phyloP scores from a whole-genome alignment of 2,888 invertebrate genomes.

The Keiferia lycopersicella region DNA sequence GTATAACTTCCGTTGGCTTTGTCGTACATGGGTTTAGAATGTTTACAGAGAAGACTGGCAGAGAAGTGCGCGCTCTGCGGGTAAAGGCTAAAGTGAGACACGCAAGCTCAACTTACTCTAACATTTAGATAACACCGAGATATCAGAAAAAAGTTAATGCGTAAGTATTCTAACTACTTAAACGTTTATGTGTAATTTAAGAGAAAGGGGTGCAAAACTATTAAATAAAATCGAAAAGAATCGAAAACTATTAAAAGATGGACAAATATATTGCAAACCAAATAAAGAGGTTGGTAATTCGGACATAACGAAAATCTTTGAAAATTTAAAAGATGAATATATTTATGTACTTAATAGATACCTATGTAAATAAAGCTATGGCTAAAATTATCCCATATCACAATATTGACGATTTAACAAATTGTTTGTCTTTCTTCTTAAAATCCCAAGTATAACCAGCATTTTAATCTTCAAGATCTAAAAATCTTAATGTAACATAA shows the following conservation, averaged over 20 bases:
- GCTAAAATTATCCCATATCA: conserved; percentile 54
- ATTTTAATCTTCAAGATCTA: not conserved
- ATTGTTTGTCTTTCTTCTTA: conserved; percentile 31
- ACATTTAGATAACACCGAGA: conserved; percentile 17
- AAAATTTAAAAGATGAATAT: not conserved
- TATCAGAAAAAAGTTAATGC: conserved; percentile 7
- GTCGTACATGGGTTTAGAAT: too few species aligned
- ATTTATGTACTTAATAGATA: conserved; percentile 31
- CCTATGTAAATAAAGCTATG: conserved; percentile 37
- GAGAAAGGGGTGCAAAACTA: not conserved
- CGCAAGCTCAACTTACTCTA: conserved; percentile 15
- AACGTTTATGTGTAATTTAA: not conserved
- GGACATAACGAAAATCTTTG: not conserved
- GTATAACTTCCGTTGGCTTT: too few species aligned
- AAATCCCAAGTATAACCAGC: conserved; percentile 3
- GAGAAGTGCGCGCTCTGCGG: not conserved
- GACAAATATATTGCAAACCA: not conserved
- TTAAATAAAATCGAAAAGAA: not conserved
- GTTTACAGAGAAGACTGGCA: too few species aligned
- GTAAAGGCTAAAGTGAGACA: conserved; percentile 13
- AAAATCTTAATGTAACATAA: not conserved
- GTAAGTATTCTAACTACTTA: not conserved
- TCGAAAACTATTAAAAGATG: not conserved
- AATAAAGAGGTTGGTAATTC: not conserved
- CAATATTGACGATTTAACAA: conserved; percentile 53